Evolutionary conservation across 2,797 vertebrate species (phyloP).

Genomic region (Lepus townsendii): DNA sequence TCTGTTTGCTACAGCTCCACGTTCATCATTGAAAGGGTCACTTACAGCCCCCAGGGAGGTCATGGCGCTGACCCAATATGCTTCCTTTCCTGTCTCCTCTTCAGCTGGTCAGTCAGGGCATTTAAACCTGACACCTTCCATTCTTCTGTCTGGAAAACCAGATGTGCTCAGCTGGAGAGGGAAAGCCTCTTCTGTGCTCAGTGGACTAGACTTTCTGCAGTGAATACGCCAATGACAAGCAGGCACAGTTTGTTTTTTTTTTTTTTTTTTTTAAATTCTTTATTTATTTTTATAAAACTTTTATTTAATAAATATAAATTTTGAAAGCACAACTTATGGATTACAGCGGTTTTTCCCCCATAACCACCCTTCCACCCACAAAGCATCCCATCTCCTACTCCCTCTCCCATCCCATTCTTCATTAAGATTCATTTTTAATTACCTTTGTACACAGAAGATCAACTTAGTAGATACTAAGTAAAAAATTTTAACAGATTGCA

Average conservation of each 20-base stretch:
- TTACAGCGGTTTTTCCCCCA: no score
- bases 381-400: no score
- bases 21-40: constrained; percentile 74
- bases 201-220: background rate
- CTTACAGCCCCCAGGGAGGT: constrained; percentile 63
- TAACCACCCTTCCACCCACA: no score
- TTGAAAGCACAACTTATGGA: no score
- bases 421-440: no score
- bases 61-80: constrained; percentile 11
- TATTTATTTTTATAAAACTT: no score
- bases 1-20: constrained; percentile 6
- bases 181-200: constrained; percentile 6
- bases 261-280: no score
- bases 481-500: no score
- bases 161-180: constrained; percentile 81
- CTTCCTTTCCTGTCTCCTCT: constrained; percentile 57
- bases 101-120: constrained; percentile 62
- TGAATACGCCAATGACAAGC: background rate
- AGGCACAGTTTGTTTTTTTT: background rate
- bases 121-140: constrained; percentile 74
- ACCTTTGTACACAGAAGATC: no score
- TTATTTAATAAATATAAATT: no score
- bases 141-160: constrained; percentile 69
- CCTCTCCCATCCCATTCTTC: no score
- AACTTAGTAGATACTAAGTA: no score